These are phyloP conservation scores for Nothobranchius furzeri DNA, from an alignment of 2,113 vertebrate genomes.

Conservation along the genomic window DNA sequence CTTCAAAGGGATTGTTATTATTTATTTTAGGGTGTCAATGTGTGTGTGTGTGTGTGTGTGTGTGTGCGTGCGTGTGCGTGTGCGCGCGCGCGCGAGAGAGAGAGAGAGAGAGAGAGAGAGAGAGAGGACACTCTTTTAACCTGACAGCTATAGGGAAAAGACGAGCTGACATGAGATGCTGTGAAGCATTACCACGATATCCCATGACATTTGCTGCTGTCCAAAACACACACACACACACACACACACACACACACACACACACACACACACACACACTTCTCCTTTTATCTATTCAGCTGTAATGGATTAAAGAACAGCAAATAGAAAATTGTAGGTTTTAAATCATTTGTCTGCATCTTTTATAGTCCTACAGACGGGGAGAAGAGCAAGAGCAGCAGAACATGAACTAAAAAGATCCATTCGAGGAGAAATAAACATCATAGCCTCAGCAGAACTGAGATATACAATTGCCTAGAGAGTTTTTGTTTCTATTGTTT, in stretches of 20 bases:
- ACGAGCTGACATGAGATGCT: constrained; percentile 52
- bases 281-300: constrained; percentile 35
- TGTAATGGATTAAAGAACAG: constrained; percentile 40
- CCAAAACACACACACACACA: constrained; percentile 18
- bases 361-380: not conserved
- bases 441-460: no score
- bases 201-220: constrained; percentile 62
- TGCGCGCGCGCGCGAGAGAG: no score
- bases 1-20: no score
- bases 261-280: constrained; percentile 17
- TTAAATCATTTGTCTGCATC: constrained; percentile 15
- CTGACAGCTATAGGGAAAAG: constrained; percentile 44
- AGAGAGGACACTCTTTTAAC: constrained; percentile 3
- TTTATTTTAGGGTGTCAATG: no score
- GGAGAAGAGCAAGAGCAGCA: not conserved
- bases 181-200: constrained; percentile 57
- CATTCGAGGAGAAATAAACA: no score
- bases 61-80: no score
- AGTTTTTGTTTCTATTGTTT: no score
- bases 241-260: constrained; percentile 12
- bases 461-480: no score
- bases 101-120: not conserved
- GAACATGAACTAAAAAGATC: not conserved
- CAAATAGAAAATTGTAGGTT: constrained; percentile 42
- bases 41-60: no score